These are phyloP conservation scores for Mactra quadrangularis DNA, from an alignment of 1,140 invertebrate genomes.

Conservation along the genomic window DNA sequence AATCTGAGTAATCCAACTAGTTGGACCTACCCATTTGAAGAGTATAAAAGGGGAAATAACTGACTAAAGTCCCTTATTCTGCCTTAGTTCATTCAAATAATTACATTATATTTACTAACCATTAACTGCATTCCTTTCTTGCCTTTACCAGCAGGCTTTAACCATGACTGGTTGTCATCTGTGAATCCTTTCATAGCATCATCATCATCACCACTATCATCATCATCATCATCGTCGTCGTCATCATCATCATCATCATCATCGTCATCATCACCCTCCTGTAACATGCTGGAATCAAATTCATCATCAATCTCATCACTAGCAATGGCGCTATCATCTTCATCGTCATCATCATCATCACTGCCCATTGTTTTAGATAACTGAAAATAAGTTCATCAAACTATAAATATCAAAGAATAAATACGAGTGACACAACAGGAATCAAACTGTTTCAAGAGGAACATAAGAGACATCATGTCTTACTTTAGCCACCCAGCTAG, in stretches of 20 bases:
- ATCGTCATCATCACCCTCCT: constrained; percentile 18
- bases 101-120: too few relatives aligned
- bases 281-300: not conserved
- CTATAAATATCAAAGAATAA: too few relatives aligned
- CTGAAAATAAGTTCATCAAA: not conserved
- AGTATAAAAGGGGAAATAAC: too few relatives aligned
- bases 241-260: constrained; percentile 43
- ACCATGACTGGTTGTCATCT: constrained; percentile 89
- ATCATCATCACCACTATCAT: constrained; percentile 32
- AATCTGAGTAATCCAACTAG: too few relatives aligned
- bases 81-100: too few relatives aligned
- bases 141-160: constrained; percentile 84
- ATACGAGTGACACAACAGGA: too few relatives aligned
- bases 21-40: too few relatives aligned
- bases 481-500: too few relatives aligned
- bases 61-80: too few relatives aligned
- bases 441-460: too few relatives aligned
- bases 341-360: constrained; percentile 42
- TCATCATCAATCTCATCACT: constrained; percentile 23
- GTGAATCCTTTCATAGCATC: constrained; percentile 85
- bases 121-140: not conserved
- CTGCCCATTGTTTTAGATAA: not conserved
- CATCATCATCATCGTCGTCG: constrained; percentile 47
- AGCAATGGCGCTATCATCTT: not conserved
- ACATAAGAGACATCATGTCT: too few relatives aligned